Percentiles rank a stretch among this genome's conserved stretches.
Evolutionary conservation across 2,888 invertebrate genomes (phyloP).

Genomic region (Plagodis pulveraria): DNA sequence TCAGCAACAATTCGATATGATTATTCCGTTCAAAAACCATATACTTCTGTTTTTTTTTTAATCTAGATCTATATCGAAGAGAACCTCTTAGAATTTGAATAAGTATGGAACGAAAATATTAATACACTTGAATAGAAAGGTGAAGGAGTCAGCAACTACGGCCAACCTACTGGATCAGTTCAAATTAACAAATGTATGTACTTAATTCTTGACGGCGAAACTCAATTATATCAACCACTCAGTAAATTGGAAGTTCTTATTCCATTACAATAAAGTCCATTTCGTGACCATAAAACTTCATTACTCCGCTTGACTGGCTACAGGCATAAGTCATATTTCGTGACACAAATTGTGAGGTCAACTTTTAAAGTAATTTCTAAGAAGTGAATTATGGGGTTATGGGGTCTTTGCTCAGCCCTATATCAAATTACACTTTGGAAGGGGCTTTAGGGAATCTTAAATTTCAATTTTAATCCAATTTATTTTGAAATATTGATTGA

Average conservation of each 20-base stretch:
- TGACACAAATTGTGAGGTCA: constrained; percentile 51
- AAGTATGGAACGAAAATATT: too few species aligned
- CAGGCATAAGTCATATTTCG: constrained; percentile 47
- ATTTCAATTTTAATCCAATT: constrained; percentile 29
- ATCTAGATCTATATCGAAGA: too few species aligned
- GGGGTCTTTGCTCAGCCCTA: constrained; percentile 34
- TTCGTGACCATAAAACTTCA: constrained; percentile 44
- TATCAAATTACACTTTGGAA: constrained; percentile 43
- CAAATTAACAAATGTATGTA: constrained; percentile 4
- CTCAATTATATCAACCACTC: constrained; percentile 44
- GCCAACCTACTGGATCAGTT: too few species aligned
- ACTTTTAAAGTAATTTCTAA: constrained; percentile 51
- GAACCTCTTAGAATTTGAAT: too few species aligned
- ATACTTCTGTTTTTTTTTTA: too few species aligned
- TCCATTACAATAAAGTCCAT: constrained; percentile 45
- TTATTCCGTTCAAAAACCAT: too few species aligned
- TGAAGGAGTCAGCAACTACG: too few species aligned
- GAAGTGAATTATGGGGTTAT: constrained; percentile 48
- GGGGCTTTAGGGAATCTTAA: constrained; percentile 28
- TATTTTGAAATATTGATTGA: neutral
- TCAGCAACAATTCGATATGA: too few species aligned
- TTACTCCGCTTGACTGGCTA: constrained; percentile 46
- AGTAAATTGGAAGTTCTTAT: constrained; percentile 39
- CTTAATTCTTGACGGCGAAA: constrained; percentile 42
- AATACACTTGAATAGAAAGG: too few species aligned